Conservation (phyloP, 2,113 vertebrate species). For the Xerus inauris region DNA sequence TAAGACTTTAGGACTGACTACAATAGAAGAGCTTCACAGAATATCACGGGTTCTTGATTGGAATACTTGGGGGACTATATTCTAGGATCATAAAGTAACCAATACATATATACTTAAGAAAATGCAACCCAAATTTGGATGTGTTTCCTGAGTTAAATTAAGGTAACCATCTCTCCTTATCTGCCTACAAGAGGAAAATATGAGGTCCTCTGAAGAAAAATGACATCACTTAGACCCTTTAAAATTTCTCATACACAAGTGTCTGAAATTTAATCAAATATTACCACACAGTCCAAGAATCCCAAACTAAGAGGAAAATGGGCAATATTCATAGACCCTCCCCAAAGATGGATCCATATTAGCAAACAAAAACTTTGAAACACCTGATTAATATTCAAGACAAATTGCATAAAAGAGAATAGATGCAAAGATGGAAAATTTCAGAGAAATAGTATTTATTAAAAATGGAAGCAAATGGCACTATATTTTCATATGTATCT, state of each 20-base stretch:
- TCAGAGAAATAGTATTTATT: neutral
- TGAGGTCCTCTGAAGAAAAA: conserved; percentile 38
- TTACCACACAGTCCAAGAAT: neutral
- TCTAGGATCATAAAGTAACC: neutral
- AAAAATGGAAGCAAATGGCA: neutral
- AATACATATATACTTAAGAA: neutral
- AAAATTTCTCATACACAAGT: neutral
- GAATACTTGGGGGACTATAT: neutral
- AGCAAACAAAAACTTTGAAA: neutral
- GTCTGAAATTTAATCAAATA: conserved; percentile 44
- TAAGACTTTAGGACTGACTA: neutral
- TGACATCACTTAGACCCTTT: neutral
- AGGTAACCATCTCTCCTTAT: neutral
- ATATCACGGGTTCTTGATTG: neutral
- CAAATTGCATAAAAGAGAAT: conserved; percentile 6
- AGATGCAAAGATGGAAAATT: neutral
- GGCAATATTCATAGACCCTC: neutral
- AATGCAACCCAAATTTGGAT: neutral
- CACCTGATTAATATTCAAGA: neutral
- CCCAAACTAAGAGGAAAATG: neutral
- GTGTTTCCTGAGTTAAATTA: neutral
- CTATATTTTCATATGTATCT: too few relatives aligned
- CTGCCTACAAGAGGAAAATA: neutral
- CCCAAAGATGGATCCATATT: neutral
- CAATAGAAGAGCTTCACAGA: neutral